Evolutionary conservation across 2,888 invertebrate species (phyloP), one percentile per base, ranked within the genome.

Genomic region (Myopa testacea): DNA sequence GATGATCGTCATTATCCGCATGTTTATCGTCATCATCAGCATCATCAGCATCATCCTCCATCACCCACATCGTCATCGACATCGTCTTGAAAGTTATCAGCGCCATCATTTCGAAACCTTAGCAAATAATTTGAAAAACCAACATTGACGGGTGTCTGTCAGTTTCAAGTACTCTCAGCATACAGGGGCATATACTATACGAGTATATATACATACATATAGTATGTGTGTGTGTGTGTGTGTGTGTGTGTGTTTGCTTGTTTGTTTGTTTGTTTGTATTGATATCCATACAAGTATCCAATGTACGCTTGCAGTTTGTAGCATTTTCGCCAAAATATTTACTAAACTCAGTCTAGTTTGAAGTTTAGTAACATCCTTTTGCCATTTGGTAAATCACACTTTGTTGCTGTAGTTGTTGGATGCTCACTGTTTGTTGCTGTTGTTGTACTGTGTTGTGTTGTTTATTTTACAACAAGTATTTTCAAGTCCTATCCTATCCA

Each of bases 371-470:
- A 86, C 85, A 86, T 82, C 85, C 82, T 86, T 85, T 86, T 85
- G 84, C 86, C 84, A 85, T 85, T 86, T 85, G 84, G 83, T 84
- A 85, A 85, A 86, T 85, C 85, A 83, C 85, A 84, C 84, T 85
- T 84, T 82, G 79, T 79, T 78, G 78, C 75, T 81, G 76, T 78
- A 77, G 5, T 14, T 67, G n/a, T 75, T 74, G 26, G 67, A 38
- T 68, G 19, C 37, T 37, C 4, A 67, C 34, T 67, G 67, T 75
- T 45, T 68, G 37, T 37, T 68, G 38, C 60, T 68, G 68, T 60
- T 68, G n/a, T 60, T 69, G 50, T 8, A 68, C 34, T 74, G 38
- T 69, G 19, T 75, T 75, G 34, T 58, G 38, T 55, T 38, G 10
- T 60, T 60, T 38, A 69, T 69, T 69, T 69, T 69, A 50, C 26